Base-by-base conservation (phyloP, 2,888 invertebrate genomes). In the Rhorus exstirpatorius region DNA sequence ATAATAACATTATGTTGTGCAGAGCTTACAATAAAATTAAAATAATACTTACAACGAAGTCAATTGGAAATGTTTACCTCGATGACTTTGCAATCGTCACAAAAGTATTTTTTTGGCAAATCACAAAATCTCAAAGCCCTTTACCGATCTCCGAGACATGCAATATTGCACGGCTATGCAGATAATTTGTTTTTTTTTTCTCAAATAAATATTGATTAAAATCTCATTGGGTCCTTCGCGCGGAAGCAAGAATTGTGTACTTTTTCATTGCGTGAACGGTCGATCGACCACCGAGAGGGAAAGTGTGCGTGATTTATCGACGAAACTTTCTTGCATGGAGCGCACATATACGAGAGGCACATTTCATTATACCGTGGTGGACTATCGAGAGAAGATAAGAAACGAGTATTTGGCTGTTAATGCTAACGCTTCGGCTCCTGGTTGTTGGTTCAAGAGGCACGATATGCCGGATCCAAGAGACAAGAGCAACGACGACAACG, bases 301-400 rank as follows among this genome's bases (percentile, higher is more conserved):
- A 68, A 61, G 72, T 38, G 41, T 49, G 55, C 49, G 70, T 76
- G 80, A 71, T 81, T 71, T 53, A 70, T 76, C 76, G 71, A 67
- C 41, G 71, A 81, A 76, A 76, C 76, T 71, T 81, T 76, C 65
- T 31, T 71, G 65, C 44, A 46, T 71, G 51, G 24, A 2, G 46
- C 65, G 44, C 44, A 70, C 26, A 8, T 21, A 31, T 31, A 19
- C 41, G 70, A 35, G 44, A 26, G 17, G 26, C 67, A 60, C 60
- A 46, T 72, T 72, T 72, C 49, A 60, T 72, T 49, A 72, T 60
- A 72, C 53, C 38, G 60, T 35, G 46, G 58, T 26, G 68, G 24
- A 79, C 74, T 74, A 79, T 74, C 79, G 79, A 31, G 74, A 74
- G 26, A 14, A 79, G 75, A 80, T 80, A 80, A 80, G 75, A 75